Base-by-base conservation (phyloP, 1,140 invertebrate species). In the Chironomus tepperi region DNA sequence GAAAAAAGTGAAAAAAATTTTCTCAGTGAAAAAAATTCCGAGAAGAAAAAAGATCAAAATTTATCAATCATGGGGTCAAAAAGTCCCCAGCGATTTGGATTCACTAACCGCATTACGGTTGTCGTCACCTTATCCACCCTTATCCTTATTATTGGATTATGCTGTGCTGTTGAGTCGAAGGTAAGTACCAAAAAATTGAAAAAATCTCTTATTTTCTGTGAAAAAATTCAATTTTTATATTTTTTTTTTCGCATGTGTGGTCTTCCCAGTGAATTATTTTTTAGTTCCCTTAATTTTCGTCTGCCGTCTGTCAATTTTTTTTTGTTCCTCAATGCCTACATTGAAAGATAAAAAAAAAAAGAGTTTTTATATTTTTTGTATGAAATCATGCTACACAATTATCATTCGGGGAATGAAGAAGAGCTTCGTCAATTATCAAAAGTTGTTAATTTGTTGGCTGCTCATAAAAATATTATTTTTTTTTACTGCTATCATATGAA, bases 261-360 rank as follows among this genome's bases (percentile, higher is more conserved):
- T 57, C 12, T n/a, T 34, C 24, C 15, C 12, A 12, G 12, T 15
- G n/a, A 34, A 34, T n/a, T 34, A 34, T 34, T 34, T 34, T 34
- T 34, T 34, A 34, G 24, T 34, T 34, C 24, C 24, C 24, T 34
- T 57, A 57, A 57, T 57, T 57, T n/a, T 57, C 47, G 12, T 57
- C 47, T 57, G 47, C 12, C 47, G 12, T 57, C 47, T 12, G 12
- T 57, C 47, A 57, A n/a, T 57, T 57, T 57, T 57, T 57, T n/a
- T 57, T 57, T n/a, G 47, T 57, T 57, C 47, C 12, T n/a, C 12
- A 57, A 12, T 57, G 47, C 3, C 47, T 34, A 34, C 24, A 34
- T 34, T 34, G 24, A 57, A n/a, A 57, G 47, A 57, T 57, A 57
- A 57, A 57, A 57, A 57, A 57, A 57, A 57, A 57, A 57, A 57